Evolutionary conservation across 2,113 vertebrate species (phyloP).

Genomic region (Eulemur rufifrons): DNA sequence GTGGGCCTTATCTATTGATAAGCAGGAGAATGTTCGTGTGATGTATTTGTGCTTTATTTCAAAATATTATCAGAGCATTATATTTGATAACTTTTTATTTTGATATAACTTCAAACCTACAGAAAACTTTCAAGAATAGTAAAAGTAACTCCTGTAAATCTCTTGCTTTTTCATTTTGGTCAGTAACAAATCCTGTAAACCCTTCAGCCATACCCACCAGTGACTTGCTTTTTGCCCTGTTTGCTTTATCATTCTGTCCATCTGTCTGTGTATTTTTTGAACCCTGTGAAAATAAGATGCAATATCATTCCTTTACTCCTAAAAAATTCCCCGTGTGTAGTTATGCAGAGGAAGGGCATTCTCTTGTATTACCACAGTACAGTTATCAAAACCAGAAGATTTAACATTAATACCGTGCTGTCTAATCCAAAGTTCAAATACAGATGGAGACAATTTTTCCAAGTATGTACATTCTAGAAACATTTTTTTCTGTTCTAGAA

Average conservation of each 20-base stretch:
- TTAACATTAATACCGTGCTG: background rate
- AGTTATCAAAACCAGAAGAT: background rate
- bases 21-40: background rate
- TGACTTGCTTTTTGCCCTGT: background rate
- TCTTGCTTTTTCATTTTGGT: background rate
- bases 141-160: background rate
- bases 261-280: background rate
- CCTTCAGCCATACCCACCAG: background rate
- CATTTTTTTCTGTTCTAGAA: background rate
- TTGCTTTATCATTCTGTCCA: background rate
- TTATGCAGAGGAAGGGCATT: background rate
- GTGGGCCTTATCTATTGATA: background rate
- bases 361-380: background rate
- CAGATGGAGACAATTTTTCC: background rate
- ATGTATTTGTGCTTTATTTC: background rate
- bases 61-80: background rate
- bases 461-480: background rate
- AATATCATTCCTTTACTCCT: background rate
- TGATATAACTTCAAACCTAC: background rate
- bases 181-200: background rate
- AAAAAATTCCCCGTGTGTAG: background rate
- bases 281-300: background rate
- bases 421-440: background rate
- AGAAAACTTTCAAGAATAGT: background rate
- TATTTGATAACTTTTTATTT: conserved; percentile 5